These are phyloP conservation scores for Nannobrachium achirus DNA, from an alignment of 2,113 vertebrate genomes.

Conservation along the genomic window DNA sequence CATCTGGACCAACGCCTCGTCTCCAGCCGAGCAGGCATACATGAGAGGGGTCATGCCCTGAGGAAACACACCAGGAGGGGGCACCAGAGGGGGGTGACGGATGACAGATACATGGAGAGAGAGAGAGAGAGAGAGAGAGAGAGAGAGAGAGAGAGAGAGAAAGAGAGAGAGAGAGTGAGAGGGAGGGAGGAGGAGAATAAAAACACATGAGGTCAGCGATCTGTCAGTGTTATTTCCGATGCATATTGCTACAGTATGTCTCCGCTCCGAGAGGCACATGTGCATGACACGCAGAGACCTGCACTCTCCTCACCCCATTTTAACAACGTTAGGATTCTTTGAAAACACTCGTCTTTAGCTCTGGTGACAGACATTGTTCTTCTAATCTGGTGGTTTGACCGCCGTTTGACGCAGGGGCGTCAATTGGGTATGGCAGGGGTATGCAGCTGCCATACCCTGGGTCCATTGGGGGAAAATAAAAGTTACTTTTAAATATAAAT, in stretches of 20 bases:
- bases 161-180: not conserved
- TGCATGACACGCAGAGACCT: not conserved
- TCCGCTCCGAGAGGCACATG: too few relatives aligned
- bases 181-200: not conserved
- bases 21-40: slow-evolving; percentile 95
- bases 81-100: not conserved
- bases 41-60: slow-evolving; percentile 97
- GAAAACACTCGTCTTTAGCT: too few relatives aligned
- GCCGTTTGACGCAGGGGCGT: too few relatives aligned
- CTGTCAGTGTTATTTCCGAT: not conserved
- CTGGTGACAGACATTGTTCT: not conserved
- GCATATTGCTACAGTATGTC: not conserved
- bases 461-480: too few relatives aligned
- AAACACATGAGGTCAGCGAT: slow-evolving; percentile 11
- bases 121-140: not conserved
- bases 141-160: not conserved
- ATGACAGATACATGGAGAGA: slow-evolving; percentile 1
- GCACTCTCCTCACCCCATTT: not conserved
- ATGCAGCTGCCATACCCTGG: too few relatives aligned
- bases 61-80: slow-evolving; percentile 9
- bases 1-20: slow-evolving; percentile 98
- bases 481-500: too few relatives aligned
- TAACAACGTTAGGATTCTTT: too few relatives aligned
- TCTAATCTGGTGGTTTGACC: too few relatives aligned
- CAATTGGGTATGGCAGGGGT: too few relatives aligned